Percentiles rank a stretch among this genome's conserved stretches.
These are phyloP conservation scores for Pseudomyrmex pallidus DNA, from an alignment of 1,140 invertebrate genomes.

Conservation along the genomic window DNA sequence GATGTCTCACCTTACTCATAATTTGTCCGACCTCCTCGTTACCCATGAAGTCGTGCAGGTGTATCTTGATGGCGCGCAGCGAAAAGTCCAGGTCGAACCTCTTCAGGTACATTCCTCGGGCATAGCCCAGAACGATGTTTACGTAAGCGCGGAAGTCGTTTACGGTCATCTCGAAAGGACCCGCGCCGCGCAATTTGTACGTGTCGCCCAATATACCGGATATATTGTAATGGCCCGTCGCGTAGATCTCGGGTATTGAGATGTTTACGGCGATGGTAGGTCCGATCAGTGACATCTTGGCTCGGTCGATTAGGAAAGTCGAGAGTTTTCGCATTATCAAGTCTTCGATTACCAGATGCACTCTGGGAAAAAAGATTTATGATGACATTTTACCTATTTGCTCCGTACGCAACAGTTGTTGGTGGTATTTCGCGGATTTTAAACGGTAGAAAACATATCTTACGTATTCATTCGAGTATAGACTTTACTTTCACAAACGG, in stretches of 20 bases:
- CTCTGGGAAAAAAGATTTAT: conserved; percentile 65
- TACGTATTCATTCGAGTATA: not conserved
- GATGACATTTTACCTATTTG: not conserved
- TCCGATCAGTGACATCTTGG: conserved; percentile 80
- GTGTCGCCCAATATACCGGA: conserved; percentile 77
- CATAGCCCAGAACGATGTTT: conserved; percentile 80
- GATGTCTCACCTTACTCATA: conserved; percentile 77
- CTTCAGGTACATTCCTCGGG: conserved; percentile 81
- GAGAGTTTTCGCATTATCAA: conserved; percentile 76
- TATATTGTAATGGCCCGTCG: conserved; percentile 79
- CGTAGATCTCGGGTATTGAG: conserved; percentile 76
- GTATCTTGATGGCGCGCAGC: conserved; percentile 72
- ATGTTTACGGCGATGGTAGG: conserved; percentile 80
- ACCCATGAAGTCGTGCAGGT: conserved; percentile 80
- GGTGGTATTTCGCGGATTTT: not conserved
- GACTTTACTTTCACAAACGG: not conserved
- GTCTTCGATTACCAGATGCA: conserved; percentile 74
- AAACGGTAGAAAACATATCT: not conserved
- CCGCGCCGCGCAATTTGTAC: conserved; percentile 74
- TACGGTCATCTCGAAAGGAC: conserved; percentile 75
- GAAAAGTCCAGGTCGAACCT: conserved; percentile 81
- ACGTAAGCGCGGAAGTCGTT: conserved; percentile 78
- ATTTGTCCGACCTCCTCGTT: conserved; percentile 74
- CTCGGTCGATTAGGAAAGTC: conserved; percentile 79
- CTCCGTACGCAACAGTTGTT: too few species aligned